Conservation (phyloP, 1,140 invertebrate species). For the Hyles vespertilio region DNA sequence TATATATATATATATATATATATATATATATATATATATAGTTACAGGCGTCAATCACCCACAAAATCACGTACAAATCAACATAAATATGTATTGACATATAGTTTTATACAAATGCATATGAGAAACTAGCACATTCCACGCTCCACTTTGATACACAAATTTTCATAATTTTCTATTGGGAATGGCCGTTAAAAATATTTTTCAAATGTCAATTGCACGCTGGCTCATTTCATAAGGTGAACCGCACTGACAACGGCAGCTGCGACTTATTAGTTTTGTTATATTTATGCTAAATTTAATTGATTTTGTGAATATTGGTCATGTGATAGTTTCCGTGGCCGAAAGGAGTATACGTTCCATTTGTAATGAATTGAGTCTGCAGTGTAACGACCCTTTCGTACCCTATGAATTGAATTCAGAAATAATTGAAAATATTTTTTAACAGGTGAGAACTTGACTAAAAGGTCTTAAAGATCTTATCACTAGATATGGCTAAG, state of each 20-base stretch:
- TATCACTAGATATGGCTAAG: no score
- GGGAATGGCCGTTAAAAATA: not conserved
- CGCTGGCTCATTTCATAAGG: conserved; percentile 1
- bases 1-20: no score
- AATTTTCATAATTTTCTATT: conserved; percentile 6
- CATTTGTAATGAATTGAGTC: not conserved
- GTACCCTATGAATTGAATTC: no score
- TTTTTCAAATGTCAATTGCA: conserved; percentile 7
- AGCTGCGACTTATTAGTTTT: not conserved
- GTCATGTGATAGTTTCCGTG: not conserved
- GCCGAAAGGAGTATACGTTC: not conserved
- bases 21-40: no score
- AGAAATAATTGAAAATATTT: no score
- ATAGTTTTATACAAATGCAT: no score
- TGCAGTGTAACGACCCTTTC: no score
- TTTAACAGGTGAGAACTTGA: no score
- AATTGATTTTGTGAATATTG: not conserved
- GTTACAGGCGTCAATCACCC: no score
- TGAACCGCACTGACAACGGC: not conserved
- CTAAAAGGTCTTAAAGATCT: no score
- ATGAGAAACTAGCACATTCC: not conserved
- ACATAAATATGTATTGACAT: no score
- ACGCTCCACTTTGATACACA: not conserved
- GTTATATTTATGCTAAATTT: not conserved
- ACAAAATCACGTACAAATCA: no score